Conservation (phyloP, 2,797 vertebrate genomes). For the Cuculus canorus region DNA sequence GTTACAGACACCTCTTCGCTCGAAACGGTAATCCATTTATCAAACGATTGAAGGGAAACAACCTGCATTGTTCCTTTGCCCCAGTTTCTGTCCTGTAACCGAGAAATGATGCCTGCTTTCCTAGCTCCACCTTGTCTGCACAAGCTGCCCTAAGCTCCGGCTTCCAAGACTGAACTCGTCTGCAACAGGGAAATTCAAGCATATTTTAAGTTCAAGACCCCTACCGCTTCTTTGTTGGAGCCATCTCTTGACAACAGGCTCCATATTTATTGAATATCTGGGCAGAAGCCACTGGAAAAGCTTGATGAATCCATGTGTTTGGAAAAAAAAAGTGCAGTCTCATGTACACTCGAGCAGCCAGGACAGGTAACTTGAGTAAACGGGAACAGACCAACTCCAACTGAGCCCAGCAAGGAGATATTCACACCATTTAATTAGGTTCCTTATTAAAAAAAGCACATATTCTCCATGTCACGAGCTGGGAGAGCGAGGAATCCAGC, state of each 20-base stretch:
- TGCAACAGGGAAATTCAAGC: not conserved
- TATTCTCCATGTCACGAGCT: not conserved
- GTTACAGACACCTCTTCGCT: not conserved
- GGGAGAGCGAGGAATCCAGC: not conserved
- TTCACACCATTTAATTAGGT: not conserved
- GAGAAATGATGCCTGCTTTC: not conserved
- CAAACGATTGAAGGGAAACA: not conserved
- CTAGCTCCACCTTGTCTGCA: not conserved
- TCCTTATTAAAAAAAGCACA: not conserved
- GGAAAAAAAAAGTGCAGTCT: not conserved
- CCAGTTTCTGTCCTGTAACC: not conserved
- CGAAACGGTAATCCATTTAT: not conserved
- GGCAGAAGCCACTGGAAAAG: not conserved
- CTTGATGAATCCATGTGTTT: not conserved
- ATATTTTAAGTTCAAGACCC: not conserved
- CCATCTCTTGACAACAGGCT: not conserved
- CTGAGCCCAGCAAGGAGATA: not conserved
- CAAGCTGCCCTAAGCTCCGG: not conserved
- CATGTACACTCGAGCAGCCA: not conserved
- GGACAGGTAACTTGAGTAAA: not conserved
- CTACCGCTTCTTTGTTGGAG: not conserved
- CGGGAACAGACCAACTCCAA: not conserved
- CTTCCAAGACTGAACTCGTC: not conserved
- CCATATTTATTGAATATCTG: not conserved
- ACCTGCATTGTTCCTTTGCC: not conserved